phyloP scores from a whole-genome alignment of 2,888 invertebrate species.

The Blomia tropicalis region DNA sequence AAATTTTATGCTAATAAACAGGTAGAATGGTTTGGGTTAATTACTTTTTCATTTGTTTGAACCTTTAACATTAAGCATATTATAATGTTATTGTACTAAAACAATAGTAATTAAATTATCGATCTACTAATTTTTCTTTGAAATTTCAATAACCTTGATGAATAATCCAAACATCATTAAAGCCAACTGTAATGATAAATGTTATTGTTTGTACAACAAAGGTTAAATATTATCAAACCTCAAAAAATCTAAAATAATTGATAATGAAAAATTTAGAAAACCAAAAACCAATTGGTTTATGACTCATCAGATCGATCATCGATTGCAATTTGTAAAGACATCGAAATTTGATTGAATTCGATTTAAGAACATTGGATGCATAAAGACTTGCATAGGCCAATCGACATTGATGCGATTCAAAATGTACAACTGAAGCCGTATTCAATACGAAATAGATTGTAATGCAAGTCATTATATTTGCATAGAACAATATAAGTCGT shows the following conservation, averaged over 20 bases:
- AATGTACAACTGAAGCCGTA: slow-evolving; percentile 8
- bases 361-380: too few relatives aligned
- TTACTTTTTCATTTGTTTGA: too few relatives aligned
- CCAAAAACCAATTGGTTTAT: background rate
- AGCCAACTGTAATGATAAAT: background rate
- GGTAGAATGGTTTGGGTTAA: too few relatives aligned
- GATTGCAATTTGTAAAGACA: too few relatives aligned
- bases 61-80: too few relatives aligned
- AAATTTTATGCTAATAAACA: too few relatives aligned
- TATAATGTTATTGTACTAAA: too few relatives aligned
- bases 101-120: too few relatives aligned
- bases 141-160: background rate
- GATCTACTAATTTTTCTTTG: too few relatives aligned
- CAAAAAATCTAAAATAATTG: slow-evolving; percentile 8
- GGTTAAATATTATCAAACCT: background rate
- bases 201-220: background rate
- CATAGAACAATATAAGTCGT: background rate
- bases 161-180: background rate
- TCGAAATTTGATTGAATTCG: too few relatives aligned
- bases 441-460: background rate
- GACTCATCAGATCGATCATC: background rate
- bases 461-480: background rate
- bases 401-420: background rate
- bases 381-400: too few relatives aligned
- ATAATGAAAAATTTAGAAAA: slow-evolving; percentile 12